Evolutionary conservation across 2,113 vertebrate genomes (phyloP).

Genomic region (Chrysochloris asiatica): DNA sequence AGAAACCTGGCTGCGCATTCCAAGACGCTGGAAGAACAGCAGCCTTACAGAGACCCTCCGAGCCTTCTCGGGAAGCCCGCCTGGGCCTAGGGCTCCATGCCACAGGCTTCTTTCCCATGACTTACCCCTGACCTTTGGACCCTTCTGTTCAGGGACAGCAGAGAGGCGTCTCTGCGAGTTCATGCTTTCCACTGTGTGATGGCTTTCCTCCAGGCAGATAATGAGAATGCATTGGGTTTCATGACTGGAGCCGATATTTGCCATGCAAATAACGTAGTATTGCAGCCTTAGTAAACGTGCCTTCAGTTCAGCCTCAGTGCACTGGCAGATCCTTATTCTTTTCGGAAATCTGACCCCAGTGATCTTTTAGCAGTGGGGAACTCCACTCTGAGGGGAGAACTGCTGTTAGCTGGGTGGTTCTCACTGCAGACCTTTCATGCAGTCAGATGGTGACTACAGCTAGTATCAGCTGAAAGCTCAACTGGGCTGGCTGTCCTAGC

Average conservation of each 20-base stretch:
- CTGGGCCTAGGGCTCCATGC: constrained; percentile 46
- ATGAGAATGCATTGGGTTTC: constrained; percentile 12
- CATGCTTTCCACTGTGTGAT: not conserved
- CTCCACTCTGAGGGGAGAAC: not conserved
- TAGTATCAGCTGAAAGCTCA: not conserved
- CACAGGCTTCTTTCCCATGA: constrained; percentile 16
- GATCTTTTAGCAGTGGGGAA: not conserved
- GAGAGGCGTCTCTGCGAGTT: not conserved
- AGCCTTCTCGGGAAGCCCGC: constrained; percentile 45
- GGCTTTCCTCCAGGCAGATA: constrained; percentile 33
- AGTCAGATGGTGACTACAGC: not conserved
- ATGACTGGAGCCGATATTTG: fast-evolving
- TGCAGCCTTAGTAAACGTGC: not conserved
- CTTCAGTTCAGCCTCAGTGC: not conserved
- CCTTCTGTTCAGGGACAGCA: constrained; percentile 40
- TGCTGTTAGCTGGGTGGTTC: not conserved
- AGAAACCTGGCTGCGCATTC: not conserved
- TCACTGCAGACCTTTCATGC: not conserved
- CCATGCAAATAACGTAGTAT: not conserved
- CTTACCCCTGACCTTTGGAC: constrained; percentile 40
- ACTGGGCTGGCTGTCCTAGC: not conserved
- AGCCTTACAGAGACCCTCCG: constrained; percentile 44
- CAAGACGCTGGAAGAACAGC: constrained; percentile 50
- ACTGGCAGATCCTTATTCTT: not conserved
- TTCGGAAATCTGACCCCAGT: not conserved